Percentiles rank a stretch among this genome's conserved stretches.
Conservation (phyloP, 2,888 invertebrate genomes). For the Yponomeuta sedellus region DNA sequence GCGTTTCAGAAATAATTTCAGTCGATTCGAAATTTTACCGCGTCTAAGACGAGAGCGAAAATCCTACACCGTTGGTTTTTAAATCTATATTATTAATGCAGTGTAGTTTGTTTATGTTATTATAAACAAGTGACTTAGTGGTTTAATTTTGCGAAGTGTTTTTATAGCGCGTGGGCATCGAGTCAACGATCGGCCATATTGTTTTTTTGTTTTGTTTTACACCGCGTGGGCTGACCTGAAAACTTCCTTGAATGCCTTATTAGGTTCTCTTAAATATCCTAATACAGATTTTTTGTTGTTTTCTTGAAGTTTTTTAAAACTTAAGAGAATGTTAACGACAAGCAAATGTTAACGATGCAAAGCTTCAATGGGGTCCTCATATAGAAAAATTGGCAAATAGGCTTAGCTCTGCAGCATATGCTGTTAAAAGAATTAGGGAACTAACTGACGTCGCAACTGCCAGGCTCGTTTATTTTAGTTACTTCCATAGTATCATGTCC, state of each 20-base stretch:
- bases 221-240: neutral
- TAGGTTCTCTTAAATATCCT: neutral
- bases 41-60: conserved; percentile 25
- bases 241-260: conserved; percentile 7
- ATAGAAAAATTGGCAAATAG: no score
- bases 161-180: conserved; percentile 26
- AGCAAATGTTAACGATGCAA: no score
- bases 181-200: conserved; percentile 36
- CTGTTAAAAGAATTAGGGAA: no score
- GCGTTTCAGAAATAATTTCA: conserved; percentile 62
- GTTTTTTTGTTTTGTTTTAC: conserved; percentile 40
- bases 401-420: no score
- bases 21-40: conserved; percentile 57
- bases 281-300: neutral
- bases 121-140: neutral
- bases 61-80: neutral
- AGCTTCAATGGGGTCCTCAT: no score
- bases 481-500: no score
- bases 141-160: neutral
- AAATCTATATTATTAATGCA: neutral
- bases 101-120: neutral
- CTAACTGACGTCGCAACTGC: no score
- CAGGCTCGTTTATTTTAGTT: no score
- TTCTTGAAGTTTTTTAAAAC: no score
- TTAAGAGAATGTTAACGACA: no score